These are phyloP conservation scores for Harpegnathos saltator DNA, from an alignment of 1,140 invertebrate species.

Conservation along the genomic window DNA sequence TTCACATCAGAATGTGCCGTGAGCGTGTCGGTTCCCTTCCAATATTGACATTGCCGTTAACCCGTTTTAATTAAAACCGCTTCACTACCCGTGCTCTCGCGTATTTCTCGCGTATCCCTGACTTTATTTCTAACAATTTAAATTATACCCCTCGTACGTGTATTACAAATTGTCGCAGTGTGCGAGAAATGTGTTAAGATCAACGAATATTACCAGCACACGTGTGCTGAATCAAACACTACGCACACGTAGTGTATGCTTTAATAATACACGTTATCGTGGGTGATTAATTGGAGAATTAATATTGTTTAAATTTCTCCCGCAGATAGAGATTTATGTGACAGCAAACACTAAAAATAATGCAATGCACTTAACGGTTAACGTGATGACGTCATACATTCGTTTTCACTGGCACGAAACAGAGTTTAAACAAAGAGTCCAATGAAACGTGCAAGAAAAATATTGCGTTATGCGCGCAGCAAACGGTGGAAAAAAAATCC, in stretches of 20 bases:
- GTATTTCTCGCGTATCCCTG: not conserved
- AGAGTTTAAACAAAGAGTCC: conserved; percentile 10
- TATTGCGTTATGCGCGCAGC: not conserved
- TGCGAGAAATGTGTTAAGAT: too few relatives aligned
- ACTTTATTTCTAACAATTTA: conserved; percentile 2
- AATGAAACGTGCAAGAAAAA: conserved; percentile 26
- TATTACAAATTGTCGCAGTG: too few relatives aligned
- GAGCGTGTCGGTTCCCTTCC: not conserved
- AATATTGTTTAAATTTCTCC: not conserved
- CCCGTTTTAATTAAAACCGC: conserved; percentile 1
- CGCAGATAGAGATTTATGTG: not conserved
- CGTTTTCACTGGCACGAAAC: not conserved
- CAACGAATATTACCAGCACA: not conserved
- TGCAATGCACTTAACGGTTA: not conserved
- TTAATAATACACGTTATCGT: not conserved
- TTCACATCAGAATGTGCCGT: not conserved
- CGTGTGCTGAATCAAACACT: not conserved
- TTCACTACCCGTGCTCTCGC: not conserved
- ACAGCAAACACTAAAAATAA: too few relatives aligned
- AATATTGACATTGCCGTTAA: conserved; percentile 3
- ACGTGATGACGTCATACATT: not conserved
- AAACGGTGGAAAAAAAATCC: not conserved
- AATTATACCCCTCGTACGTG: not conserved
- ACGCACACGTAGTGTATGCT: too few relatives aligned
- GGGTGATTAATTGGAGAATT: not conserved